Base-by-base conservation (phyloP, 2,888 invertebrate species). In the Druceiella hillmani region DNA sequence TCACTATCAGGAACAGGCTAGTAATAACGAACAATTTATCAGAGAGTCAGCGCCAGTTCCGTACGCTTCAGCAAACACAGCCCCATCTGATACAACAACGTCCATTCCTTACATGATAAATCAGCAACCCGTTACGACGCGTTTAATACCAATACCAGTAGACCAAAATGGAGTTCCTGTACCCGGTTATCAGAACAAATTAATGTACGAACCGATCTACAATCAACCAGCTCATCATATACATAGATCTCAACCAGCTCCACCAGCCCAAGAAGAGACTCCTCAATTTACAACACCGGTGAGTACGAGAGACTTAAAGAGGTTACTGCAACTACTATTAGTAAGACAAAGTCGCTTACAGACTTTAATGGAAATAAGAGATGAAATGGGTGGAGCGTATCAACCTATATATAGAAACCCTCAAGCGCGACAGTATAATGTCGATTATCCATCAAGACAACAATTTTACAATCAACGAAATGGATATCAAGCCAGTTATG, bases 231-330 rank as follows among this genome's bases (percentile, higher is more conserved):
- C 57, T n/a, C 49, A 45, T 17, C n/a, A n/a, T n/a, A n/a, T n/a
- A n/a, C n/a, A n/a, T n/a, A n/a, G n/a, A n/a, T n/a, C n/a, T n/a
- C 48, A 48, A 10, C 51, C 49, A 26, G 47, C 48, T 50, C 45
- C 61, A 57, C 50, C 66, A 43, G 59, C 58, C 2, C 51, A 63
- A 4, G 69, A 72, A 14, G 75, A 75, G 43, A 68, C 75, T 58
- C 74, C 76, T 40, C 68, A 74, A 2, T 81, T 81, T 28, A 72
- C 78, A 31, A 76, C 83, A 6, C 84, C 84, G 4, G 76, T 84
- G 2, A 83, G 83, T 52, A 79, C 82, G 2, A 73, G 77, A 51
- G 84, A 85, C 54, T 77, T 84, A 42, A 81, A 82, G 52, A 68
- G 78, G 31, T 59, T 85, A 25, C 62, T 85, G 4, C 79, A 82